Conservation (phyloP, 2,797 vertebrate species). For the Myotis pilosus region DNA sequence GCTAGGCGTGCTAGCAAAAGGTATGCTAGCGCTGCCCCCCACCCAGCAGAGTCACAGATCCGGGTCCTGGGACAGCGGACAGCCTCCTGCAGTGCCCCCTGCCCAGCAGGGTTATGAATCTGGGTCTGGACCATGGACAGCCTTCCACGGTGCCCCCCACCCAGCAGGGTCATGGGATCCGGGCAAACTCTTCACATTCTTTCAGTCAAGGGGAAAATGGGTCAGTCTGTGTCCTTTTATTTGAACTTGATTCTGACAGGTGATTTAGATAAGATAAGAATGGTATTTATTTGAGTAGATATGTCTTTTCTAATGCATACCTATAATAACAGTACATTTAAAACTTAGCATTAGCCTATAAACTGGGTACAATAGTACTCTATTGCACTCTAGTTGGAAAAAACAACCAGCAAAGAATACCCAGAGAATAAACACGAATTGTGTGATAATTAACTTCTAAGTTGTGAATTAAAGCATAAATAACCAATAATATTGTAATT, state of each 20-base stretch:
- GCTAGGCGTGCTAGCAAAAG: too few relatives aligned
- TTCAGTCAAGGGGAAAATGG: background rate
- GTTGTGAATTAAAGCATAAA: background rate
- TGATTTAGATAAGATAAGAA: background rate
- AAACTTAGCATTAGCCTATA: background rate
- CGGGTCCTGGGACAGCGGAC: too few relatives aligned
- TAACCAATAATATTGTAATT: background rate
- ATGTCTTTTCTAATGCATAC: background rate
- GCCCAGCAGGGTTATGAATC: too few relatives aligned
- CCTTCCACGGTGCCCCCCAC: too few relatives aligned
- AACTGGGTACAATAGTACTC: background rate
- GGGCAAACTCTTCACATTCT: background rate
- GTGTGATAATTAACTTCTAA: background rate
- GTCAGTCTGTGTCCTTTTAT: background rate
- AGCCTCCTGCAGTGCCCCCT: too few relatives aligned
- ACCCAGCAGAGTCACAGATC: too few relatives aligned
- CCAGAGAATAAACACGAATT: background rate
- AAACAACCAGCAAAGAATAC: background rate
- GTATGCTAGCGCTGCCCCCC: too few relatives aligned
- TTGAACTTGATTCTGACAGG: constrained; percentile 23
- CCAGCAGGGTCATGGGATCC: too few relatives aligned
- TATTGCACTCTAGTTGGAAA: background rate
- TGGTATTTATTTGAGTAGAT: background rate
- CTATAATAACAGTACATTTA: background rate
- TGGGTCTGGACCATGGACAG: too few relatives aligned